These are phyloP conservation scores for Erythrocercus mccallii DNA, from an alignment of 2,113 vertebrate genomes.

Conservation along the genomic window DNA sequence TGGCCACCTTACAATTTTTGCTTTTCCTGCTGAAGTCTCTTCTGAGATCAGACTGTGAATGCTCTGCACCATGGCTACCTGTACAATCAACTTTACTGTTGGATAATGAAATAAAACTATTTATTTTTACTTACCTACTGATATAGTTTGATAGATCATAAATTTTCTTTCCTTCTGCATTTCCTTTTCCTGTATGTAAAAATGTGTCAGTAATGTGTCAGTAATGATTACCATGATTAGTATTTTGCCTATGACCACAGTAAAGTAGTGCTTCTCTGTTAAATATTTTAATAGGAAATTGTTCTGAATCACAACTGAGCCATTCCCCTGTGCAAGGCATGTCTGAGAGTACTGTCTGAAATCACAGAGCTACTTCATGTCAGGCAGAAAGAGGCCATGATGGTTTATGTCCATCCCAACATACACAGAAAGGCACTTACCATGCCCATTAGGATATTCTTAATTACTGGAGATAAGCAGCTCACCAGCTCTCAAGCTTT, in stretches of 20 bases:
- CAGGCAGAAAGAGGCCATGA: not conserved
- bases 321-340: not conserved
- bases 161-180: not conserved
- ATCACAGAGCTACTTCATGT: conserved; percentile 1
- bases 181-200: not conserved
- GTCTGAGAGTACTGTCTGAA: conserved; percentile 19
- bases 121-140: not conserved
- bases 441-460: conserved; percentile 37
- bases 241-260: conserved; percentile 8
- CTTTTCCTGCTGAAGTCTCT: not conserved
- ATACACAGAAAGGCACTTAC: conserved; percentile 40
- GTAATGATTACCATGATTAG: not conserved
- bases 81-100: not conserved
- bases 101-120: not conserved
- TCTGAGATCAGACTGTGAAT: not conserved
- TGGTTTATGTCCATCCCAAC: conserved; percentile 32
- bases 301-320: conserved; percentile 17
- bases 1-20: not conserved
- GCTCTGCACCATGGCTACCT: not conserved
- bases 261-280: not conserved
- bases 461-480: conserved; percentile 59
- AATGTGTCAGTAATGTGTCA: not conserved
- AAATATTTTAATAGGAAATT: conserved; percentile 40
- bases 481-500: conserved; percentile 19
- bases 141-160: not conserved